Conservation (phyloP, 2,888 invertebrate species). For the Norana najaformis region DNA sequence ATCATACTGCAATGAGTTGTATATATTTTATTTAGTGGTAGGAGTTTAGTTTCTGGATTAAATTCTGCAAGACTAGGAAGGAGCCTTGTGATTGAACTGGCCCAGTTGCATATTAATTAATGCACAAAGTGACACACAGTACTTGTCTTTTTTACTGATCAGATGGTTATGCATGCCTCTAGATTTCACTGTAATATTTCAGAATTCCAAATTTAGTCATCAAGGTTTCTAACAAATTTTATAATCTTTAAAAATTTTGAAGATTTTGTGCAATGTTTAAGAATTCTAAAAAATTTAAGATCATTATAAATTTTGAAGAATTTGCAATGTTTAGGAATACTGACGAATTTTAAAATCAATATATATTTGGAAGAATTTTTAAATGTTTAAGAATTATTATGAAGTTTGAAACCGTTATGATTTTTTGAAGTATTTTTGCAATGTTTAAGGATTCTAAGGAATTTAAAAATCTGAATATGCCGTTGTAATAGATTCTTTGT, state of each 20-base stretch:
- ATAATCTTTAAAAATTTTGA: neutral
- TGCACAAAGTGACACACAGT: neutral
- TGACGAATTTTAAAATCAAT: too few relatives aligned
- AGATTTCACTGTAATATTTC: neutral
- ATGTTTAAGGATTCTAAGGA: too few relatives aligned
- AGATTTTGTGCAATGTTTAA: too few relatives aligned
- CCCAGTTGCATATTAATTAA: neutral
- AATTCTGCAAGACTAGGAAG: neutral
- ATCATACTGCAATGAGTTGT: neutral
- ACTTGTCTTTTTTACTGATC: neutral
- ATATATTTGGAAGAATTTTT: neutral
- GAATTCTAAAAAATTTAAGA: too few relatives aligned
- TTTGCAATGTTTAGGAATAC: too few relatives aligned
- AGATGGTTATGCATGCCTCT: neutral
- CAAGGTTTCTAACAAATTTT: neutral
- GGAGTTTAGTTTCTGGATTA: neutral
- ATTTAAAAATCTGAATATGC: too few relatives aligned
- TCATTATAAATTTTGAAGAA: too few relatives aligned
- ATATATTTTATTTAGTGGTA: neutral
- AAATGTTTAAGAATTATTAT: neutral
- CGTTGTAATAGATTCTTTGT: neutral
- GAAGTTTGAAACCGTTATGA: neutral
- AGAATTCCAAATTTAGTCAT: neutral
- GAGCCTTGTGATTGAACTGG: neutral
- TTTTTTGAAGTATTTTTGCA: too few relatives aligned